Conservation (phyloP, 2,113 vertebrate species). For the Hemicordylus capensis region DNA sequence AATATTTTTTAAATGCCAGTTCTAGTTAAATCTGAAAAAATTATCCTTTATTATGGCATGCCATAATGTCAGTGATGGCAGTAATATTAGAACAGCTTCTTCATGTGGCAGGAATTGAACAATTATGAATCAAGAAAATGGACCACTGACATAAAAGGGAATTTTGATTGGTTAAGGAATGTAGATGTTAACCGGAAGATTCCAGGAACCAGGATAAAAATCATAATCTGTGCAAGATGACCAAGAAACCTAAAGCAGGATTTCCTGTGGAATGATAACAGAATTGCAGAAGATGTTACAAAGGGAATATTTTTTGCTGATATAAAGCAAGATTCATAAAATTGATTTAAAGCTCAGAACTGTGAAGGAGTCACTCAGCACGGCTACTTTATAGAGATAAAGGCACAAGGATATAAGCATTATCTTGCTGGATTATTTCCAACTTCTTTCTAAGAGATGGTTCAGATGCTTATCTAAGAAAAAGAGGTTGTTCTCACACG, state of each 20-base stretch:
- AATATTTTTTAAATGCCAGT: background rate
- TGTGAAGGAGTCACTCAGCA: background rate
- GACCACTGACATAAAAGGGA: background rate
- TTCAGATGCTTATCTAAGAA: background rate
- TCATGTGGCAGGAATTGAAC: too few species aligned
- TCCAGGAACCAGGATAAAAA: background rate
- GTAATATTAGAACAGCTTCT: fast-evolving
- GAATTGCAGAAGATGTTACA: background rate
- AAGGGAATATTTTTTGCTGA: background rate
- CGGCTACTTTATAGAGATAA: background rate
- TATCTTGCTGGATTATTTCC: background rate
- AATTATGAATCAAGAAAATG: background rate
- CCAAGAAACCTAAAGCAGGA: background rate
- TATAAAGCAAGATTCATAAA: slow-evolving; percentile 2
- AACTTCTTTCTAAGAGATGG: background rate
- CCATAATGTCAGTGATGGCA: background rate
- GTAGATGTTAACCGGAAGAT: background rate
- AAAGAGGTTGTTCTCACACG: too few species aligned
- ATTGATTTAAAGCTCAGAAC: background rate
- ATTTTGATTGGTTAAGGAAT: background rate
- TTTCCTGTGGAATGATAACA: slow-evolving; percentile 3
- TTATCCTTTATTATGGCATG: background rate
- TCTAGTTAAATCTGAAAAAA: background rate
- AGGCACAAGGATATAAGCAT: background rate
- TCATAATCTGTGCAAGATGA: background rate